Percentiles rank a stretch among this genome's conserved stretches.
phyloP scores from a whole-genome alignment of 1,140 invertebrate species.

The Drosophila chauvacae region DNA sequence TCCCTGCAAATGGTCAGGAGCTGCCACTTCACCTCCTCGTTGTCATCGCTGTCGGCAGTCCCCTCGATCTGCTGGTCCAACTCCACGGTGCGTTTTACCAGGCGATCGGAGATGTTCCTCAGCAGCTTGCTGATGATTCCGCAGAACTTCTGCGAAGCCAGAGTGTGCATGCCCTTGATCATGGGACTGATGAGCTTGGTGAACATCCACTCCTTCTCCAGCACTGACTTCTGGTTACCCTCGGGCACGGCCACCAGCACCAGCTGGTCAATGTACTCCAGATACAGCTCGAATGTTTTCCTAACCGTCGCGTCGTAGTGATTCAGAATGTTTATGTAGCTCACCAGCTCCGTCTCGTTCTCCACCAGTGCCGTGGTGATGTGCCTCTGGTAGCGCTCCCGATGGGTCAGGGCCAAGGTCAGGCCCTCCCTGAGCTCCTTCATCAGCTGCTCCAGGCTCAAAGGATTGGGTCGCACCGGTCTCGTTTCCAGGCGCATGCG shows the following conservation, averaged over 20 bases:
- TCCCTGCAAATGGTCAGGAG: conserved; percentile 89
- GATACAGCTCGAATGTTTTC: conserved; percentile 90
- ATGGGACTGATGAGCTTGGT: conserved; percentile 89
- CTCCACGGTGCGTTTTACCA: conserved; percentile 71
- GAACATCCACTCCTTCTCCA: conserved; percentile 93
- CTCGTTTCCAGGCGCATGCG: conserved; percentile 92
- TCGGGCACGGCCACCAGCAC: conserved; percentile 89
- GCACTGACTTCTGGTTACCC: conserved; percentile 89
- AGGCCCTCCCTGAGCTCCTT: conserved; percentile 94
- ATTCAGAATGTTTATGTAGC: conserved; percentile 87
- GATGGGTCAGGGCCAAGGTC: conserved; percentile 90
- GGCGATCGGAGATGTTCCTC: conserved; percentile 68
- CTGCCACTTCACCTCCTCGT: conserved; percentile 80
- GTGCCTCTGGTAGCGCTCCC: conserved; percentile 90
- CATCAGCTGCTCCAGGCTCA: conserved; percentile 94
- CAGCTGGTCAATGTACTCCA: conserved; percentile 91
- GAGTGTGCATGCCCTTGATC: conserved; percentile 88
- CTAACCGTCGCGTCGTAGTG: conserved; percentile 92
- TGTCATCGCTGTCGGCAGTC: conserved; percentile 63
- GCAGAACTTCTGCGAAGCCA: conserved; percentile 89
- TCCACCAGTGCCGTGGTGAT: conserved; percentile 88
- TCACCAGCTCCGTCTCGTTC: conserved; percentile 84
- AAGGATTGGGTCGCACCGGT: conserved; percentile 92
- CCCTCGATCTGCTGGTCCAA: conserved; percentile 72
- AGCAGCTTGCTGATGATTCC: conserved; percentile 84